These are phyloP conservation scores for Panopea generosa DNA, from an alignment of 2,888 invertebrate genomes.

Conservation along the genomic window DNA sequence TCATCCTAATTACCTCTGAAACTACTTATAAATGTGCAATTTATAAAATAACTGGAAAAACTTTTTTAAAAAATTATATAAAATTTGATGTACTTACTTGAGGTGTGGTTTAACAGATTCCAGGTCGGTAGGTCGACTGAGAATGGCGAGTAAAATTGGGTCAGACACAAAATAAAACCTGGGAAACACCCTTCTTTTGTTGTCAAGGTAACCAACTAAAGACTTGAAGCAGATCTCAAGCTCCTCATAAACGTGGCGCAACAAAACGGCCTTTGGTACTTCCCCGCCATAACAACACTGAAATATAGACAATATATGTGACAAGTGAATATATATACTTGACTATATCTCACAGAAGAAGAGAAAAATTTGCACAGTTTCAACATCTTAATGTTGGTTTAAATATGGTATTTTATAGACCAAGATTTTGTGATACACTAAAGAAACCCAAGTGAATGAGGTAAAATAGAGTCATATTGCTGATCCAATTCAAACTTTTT, in stretches of 20 bases:
- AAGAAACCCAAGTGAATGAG: too few species aligned
- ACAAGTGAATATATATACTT: not conserved
- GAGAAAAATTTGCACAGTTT: too few species aligned
- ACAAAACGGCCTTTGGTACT: slow-evolving; percentile 83
- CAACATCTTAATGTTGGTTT: not conserved
- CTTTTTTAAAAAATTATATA: too few species aligned
- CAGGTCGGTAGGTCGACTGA: slow-evolving; percentile 83
- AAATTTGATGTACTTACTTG: too few species aligned
- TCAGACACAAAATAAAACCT: slow-evolving; percentile 85
- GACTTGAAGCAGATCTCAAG: slow-evolving; percentile 85
- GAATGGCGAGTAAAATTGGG: slow-evolving; percentile 82
- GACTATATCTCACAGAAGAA: not conserved
- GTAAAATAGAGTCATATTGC: too few species aligned
- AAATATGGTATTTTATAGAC: not conserved
- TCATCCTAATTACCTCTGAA: too few species aligned
- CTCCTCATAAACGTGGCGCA: slow-evolving; percentile 84
- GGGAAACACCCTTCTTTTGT: slow-evolving; percentile 83
- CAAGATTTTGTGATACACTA: too few species aligned
- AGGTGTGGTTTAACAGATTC: slow-evolving; percentile 84
- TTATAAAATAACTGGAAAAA: too few species aligned
- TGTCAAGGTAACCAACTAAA: slow-evolving; percentile 83
- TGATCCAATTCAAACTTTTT: too few species aligned
- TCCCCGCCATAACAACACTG: slow-evolving; percentile 85
- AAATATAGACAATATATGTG: slow-evolving; percentile 16
- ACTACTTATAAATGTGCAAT: too few species aligned